These are phyloP conservation scores for Melanocharis versteri DNA, from an alignment of 2,113 vertebrate species.

Conservation along the genomic window DNA sequence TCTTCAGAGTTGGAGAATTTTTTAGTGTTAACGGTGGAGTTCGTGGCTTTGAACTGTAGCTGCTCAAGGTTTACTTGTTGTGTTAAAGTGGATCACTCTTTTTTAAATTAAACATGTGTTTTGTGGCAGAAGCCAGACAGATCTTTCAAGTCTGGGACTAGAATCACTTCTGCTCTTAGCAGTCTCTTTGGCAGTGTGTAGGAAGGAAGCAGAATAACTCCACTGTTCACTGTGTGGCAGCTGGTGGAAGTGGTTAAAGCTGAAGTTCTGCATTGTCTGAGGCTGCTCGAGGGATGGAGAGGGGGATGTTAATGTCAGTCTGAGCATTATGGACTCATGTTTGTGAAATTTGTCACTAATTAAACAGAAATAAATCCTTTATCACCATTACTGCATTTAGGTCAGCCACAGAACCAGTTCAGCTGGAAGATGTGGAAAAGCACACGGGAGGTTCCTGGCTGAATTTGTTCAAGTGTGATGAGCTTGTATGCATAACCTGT, in stretches of 20 bases:
- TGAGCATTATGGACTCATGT: neutral
- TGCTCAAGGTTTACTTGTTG: neutral
- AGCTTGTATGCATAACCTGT: neutral
- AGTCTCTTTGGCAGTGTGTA: neutral
- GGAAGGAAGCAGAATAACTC: neutral
- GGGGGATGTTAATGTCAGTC: neutral
- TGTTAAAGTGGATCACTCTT: neutral
- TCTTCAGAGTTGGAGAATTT: neutral
- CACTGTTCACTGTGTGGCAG: neutral
- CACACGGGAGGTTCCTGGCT: neutral
- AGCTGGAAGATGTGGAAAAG: neutral
- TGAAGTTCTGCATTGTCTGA: neutral
- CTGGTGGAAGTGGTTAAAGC: neutral
- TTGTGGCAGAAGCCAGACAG: neutral
- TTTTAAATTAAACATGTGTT: neutral
- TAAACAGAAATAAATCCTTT: constrained; percentile 19
- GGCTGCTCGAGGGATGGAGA: neutral
- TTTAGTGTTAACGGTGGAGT: neutral
- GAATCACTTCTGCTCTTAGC: neutral
- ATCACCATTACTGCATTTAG: neutral
- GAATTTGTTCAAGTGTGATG: neutral
- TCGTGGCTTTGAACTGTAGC: neutral
- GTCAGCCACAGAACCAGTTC: constrained; percentile 3
- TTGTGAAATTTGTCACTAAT: constrained; percentile 4
- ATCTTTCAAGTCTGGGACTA: neutral